Evolutionary conservation across 2,113 vertebrate species (phyloP).

Genomic region (Labeo catla): DNA sequence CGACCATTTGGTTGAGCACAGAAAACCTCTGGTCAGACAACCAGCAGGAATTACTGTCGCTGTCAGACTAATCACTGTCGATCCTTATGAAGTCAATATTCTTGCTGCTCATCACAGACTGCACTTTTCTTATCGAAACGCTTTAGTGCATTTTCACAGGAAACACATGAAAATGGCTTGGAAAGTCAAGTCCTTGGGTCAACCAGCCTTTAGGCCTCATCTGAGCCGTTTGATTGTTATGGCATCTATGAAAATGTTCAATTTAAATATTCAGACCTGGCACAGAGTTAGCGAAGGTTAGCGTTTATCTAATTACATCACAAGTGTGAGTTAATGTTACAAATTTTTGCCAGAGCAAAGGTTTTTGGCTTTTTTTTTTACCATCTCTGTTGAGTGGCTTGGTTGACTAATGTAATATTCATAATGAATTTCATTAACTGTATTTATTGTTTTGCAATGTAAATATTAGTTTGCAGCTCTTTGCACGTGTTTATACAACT

Average conservation of each 20-base stretch:
- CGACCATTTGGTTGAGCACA: constrained; percentile 31
- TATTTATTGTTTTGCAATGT: constrained; percentile 75
- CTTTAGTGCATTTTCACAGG: constrained; percentile 23
- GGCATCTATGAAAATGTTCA: constrained; percentile 43
- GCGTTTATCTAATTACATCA: constrained; percentile 6
- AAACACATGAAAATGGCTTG: constrained; percentile 4
- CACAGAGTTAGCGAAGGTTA: not conserved
- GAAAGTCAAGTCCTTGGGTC: constrained; percentile 66
- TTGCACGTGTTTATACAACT: constrained; percentile 81
- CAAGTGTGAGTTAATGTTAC: constrained; percentile 18
- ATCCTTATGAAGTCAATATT: constrained; percentile 4
- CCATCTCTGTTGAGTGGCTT: constrained; percentile 67
- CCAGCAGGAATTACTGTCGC: constrained; percentile 66
- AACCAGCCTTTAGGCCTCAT: constrained; percentile 72
- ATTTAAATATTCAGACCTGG: not conserved
- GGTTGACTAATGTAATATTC: constrained; percentile 74
- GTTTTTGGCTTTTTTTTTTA: constrained; percentile 63
- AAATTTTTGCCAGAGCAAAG: constrained; percentile 81
- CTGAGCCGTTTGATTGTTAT: constrained; percentile 30
- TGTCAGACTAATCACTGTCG: not conserved
- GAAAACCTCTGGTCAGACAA: constrained; percentile 75
- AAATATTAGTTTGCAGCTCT: constrained; percentile 86
- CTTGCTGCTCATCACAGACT: constrained; percentile 11
- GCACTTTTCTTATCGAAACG: not conserved
- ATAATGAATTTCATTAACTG: constrained; percentile 65